Evolutionary conservation across 2,797 vertebrate species (phyloP), one percentile per base, ranked within the genome.

Genomic region (Dendrocincla fuliginosa): DNA sequence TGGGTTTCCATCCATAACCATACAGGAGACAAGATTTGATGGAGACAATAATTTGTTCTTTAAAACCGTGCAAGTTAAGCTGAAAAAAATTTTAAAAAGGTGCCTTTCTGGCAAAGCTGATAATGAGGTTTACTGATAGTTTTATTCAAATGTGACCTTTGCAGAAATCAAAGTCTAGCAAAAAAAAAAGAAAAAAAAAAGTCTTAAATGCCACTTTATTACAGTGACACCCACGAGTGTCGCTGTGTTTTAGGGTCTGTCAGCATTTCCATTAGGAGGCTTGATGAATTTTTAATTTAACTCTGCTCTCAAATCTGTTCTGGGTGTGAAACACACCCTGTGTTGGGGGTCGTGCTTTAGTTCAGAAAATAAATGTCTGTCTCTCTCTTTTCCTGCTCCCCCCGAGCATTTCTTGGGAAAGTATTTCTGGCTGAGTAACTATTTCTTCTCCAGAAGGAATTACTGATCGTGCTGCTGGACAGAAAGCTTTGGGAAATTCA

Each of bases 131-230:
- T 97, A 74, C 70, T 87, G 76, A 70, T 89, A 73, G 87, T 91
- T 97, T 96, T 95, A 97, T 96, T 97, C 89, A 96, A 94, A 94
- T 94, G 84, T 97, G 94, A 96, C 96, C 95, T 96, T 97, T 96
- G 85, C 59, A 90, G 73, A 83, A 95, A 95, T 84, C 69, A 49
- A 76, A 84, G 83, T 63, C 77, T 90, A 89, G 84, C 24, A 83
- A 76, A 81, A 85, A 84, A 64, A 25, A 46, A 41, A 41, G n/a
- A 39, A 39, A 39, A 39, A 52, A 39, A 63, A 33, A 44, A 55
- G 28, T 24, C 87, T 85, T 84, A 91, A 95, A 97, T 91, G 84
- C 71, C 71, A 93, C 61, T 94, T 95, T 85, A 84, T 96, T 87
- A 32, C n/a, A 60, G 69, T 77, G 68, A 74, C 30, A 6, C 78